Evolutionary conservation across 1,140 invertebrate species (phyloP).

Genomic region (Pentalonia nigronervosa): DNA sequence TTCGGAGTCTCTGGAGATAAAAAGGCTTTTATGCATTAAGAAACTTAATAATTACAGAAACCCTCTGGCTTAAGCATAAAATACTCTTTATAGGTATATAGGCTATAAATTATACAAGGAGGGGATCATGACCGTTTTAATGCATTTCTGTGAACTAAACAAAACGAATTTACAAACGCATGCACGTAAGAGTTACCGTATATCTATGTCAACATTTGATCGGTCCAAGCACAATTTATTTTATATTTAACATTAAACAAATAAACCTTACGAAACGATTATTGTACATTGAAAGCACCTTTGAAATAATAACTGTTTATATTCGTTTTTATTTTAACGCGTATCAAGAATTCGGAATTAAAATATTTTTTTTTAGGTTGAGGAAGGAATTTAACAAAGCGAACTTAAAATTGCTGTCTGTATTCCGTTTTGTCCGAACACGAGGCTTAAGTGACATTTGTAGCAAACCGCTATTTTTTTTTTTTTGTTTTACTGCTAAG

Average conservation of each 20-base stretch:
- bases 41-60: constrained; percentile 52
- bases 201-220: constrained; percentile 19
- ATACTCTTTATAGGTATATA: constrained; percentile 27
- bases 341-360: background rate
- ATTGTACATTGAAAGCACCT: background rate
- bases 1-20: constrained; percentile 33
- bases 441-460: constrained; percentile 1
- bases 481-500: background rate
- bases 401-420: background rate
- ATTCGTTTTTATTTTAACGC: background rate
- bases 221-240: background rate
- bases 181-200: background rate
- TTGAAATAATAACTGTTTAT: background rate
- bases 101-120: constrained; percentile 4
- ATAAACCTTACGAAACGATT: background rate
- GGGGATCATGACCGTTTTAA: background rate
- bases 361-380: background rate
- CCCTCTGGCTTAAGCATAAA: constrained; percentile 12
- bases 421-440: background rate
- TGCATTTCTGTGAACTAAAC: background rate
- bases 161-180: background rate
- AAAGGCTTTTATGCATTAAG: constrained; percentile 56
- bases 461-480: background rate
- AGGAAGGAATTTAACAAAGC: background rate
- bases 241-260: background rate